Evolutionary conservation across 2,888 invertebrate species (phyloP).

Genomic region (Cistogaster globosa): DNA sequence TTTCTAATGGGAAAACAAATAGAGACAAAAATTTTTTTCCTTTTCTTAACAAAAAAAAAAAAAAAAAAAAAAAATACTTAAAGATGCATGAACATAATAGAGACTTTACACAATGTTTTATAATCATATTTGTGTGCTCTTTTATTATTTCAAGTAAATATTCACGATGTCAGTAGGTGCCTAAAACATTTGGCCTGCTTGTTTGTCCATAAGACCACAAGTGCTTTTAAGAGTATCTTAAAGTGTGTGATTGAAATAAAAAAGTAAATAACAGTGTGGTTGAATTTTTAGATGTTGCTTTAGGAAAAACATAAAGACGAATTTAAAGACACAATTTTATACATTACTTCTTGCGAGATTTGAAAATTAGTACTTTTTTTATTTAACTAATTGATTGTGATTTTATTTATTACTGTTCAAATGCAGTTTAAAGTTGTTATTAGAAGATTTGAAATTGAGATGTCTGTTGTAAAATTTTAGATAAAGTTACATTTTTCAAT

Average conservation of each 20-base stretch:
- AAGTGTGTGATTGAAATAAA: conserved; percentile 77
- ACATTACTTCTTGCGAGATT: no score
- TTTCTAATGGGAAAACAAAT: conserved; percentile 61
- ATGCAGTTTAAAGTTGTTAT: no score
- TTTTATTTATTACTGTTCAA: no score
- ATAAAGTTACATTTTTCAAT: no score
- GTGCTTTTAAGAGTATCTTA: conserved; percentile 78
- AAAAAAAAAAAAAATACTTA: not conserved
- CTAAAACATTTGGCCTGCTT: conserved; percentile 23
- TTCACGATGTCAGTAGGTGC: conserved; percentile 41
- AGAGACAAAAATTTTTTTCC: conserved; percentile 57
- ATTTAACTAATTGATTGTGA: no score
- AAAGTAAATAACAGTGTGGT: not conserved
- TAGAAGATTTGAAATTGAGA: no score
- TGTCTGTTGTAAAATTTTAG: no score
- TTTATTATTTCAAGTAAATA: not conserved
- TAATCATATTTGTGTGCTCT: not conserved
- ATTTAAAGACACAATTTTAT: no score
- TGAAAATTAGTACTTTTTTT: no score
- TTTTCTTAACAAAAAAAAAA: not conserved
- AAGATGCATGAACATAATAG: conserved; percentile 26
- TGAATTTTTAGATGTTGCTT: not conserved
- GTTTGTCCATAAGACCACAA: conserved; percentile 74
- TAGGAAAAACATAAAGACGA: not conserved
- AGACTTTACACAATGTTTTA: conserved; percentile 8